Evolutionary conservation across 2,113 vertebrate genomes (phyloP), one percentile per base, ranked within the genome.

Genomic region (Neopipo cinnamomea): DNA sequence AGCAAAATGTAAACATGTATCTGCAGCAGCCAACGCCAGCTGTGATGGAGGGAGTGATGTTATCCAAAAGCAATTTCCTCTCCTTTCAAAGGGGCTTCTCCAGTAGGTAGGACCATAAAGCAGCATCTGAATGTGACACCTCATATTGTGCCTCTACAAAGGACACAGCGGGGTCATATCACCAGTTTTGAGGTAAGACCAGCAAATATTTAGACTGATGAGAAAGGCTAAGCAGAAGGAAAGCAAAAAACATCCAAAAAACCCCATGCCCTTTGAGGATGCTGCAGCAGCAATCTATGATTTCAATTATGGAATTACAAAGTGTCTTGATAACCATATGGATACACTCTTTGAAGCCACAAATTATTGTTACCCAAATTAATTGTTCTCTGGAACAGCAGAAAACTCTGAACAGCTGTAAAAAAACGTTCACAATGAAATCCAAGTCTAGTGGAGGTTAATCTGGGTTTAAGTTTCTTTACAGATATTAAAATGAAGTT

Each of bases 51-150:
- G 84, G 41, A 55, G 71, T 7, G 67, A 76, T 83, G 78, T n/a
- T 90, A 73, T 93, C 95, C 96, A 96, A 59, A 78, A 95, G 90
- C 89, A 91, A 94, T 96, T 91, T 94, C 95, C 89, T 90, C 63
- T 83, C 85, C 65, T 96, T 96, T 91, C 95, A 77, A 7, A 85
- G 67, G 63, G 72, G 25, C 88, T 84, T 94, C 91, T 96, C 91
- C 90, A 91, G 46, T 14, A 88, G 91, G 92, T 80, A 74, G 71
- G 71, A 80, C 78, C 93, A 44, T 39, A 79, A 74, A 83, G 49
- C 50, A 82, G 66, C 81, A 73, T 55, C 96, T 46, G 35, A 78
- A 62, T 79, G 0, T 6, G 21, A 22, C 68, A 53, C 68, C 55
- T 74, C 18, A 0, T 2, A 2, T 23, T 8, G 59, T 46, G 67